A percentile compares a stretch with the other conserved stretches of the same genome.
phyloP scores from a whole-genome alignment of 1,140 invertebrate species.

The honey bee (Apis mellifera) region DNA sequence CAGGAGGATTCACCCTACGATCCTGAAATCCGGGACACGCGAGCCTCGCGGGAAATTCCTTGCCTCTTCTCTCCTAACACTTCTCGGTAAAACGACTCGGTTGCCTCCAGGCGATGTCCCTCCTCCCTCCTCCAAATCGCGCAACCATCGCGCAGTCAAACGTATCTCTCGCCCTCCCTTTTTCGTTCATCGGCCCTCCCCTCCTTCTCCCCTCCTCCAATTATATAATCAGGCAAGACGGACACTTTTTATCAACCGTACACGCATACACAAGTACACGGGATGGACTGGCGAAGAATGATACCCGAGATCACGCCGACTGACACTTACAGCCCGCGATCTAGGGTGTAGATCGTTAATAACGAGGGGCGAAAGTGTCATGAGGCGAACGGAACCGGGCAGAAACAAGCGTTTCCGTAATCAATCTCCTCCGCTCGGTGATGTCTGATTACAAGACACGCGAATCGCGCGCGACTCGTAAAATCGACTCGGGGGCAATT shows the following conservation, averaged over 20 bases:
- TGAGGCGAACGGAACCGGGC: slow-evolving; percentile 9
- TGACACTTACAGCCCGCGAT: neutral
- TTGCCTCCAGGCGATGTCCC: slow-evolving; percentile 64
- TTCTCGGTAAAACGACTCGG: slow-evolving; percentile 74
- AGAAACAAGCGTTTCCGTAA: slow-evolving; percentile 34
- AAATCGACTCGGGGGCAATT: slow-evolving; percentile 51
- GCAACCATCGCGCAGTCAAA: slow-evolving; percentile 23
- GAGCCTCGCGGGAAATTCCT: slow-evolving; percentile 81
- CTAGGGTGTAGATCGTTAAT: slow-evolving; percentile 11
- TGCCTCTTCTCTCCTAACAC: slow-evolving; percentile 54
- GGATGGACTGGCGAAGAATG: neutral
- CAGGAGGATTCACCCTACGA: slow-evolving; percentile 74
- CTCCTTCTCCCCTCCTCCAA: neutral
- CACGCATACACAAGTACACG: neutral
- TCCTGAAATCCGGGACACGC: slow-evolving; percentile 80
- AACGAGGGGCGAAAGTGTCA: slow-evolving; percentile 9
- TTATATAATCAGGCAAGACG: slow-evolving; percentile 15
- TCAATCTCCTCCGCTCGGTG: slow-evolving; percentile 48
- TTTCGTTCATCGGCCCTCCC: slow-evolving; percentile 44
- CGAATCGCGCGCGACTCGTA: slow-evolving; percentile 52
- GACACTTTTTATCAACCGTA: neutral
- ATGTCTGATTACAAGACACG: slow-evolving; percentile 58
- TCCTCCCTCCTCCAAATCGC: slow-evolving; percentile 64
- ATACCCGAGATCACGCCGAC: neutral
- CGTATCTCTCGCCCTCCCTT: slow-evolving; percentile 9